Evolutionary conservation across 2,888 invertebrate genomes (phyloP).

Genomic region (Cerceris ruficornis): DNA sequence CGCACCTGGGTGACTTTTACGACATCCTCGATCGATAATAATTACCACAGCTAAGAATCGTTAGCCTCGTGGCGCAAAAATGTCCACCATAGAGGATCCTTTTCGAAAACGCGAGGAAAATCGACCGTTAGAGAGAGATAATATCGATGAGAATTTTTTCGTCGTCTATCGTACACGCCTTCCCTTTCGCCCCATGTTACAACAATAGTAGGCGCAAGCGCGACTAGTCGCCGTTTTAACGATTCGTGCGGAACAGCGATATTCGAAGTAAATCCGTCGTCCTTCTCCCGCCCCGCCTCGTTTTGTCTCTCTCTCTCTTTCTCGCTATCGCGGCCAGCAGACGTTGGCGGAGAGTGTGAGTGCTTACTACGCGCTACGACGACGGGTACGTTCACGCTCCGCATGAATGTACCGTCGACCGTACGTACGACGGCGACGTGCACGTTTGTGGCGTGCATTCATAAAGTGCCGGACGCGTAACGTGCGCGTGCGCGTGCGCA

Average conservation of each 20-base stretch:
- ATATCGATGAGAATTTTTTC: background rate
- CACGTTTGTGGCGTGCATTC: slow-evolving; percentile 72
- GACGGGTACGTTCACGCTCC: slow-evolving; percentile 56
- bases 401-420: slow-evolving; percentile 65
- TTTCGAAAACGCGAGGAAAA: too few relatives aligned
- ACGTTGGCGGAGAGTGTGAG: slow-evolving; percentile 49
- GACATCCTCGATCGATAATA: background rate
- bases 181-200: background rate
- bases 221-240: slow-evolving; percentile 47
- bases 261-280: slow-evolving; percentile 50
- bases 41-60: too few relatives aligned
- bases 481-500: slow-evolving; percentile 75
- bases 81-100: too few relatives aligned
- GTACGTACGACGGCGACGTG: slow-evolving; percentile 63
- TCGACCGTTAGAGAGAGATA: too few relatives aligned
- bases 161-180: background rate
- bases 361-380: slow-evolving; percentile 62
- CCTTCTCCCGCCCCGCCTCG: too few relatives aligned
- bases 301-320: slow-evolving; percentile 1
- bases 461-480: slow-evolving; percentile 75
- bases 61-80: too few relatives aligned
- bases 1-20: slow-evolving; percentile 20
- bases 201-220: slow-evolving; percentile 33
- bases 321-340: slow-evolving; percentile 31
- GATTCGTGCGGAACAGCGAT: slow-evolving; percentile 48